A percentile compares a stretch with the other conserved stretches of the same genome.
These are phyloP conservation scores for Microchrysa polita DNA, from an alignment of 2,888 invertebrate genomes.

Conservation along the genomic window DNA sequence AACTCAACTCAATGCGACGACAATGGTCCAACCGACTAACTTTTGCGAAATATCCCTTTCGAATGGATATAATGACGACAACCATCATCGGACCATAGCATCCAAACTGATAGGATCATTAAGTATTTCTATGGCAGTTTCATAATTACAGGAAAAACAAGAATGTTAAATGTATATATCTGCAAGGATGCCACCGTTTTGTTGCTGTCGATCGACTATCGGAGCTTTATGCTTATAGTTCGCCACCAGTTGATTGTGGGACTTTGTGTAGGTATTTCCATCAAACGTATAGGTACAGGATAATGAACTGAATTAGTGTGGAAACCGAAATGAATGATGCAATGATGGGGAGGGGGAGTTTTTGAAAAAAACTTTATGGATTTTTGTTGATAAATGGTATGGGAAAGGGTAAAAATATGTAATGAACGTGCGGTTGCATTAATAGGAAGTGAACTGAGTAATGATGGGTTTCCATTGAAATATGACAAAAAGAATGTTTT, in stretches of 20 bases:
- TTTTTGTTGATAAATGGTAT: background rate
- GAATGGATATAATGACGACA: background rate
- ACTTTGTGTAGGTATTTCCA: background rate
- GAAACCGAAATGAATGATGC: background rate
- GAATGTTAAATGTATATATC: background rate
- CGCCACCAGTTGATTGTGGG: constrained; percentile 7
- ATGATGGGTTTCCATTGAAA: background rate
- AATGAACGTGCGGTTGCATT: background rate
- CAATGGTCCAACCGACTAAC: background rate
- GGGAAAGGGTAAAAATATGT: background rate
- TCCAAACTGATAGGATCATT: constrained; percentile 10
- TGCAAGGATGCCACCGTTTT: background rate
- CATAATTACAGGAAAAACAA: constrained; percentile 12
- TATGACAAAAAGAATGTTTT: too few species aligned
- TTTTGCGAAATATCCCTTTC: background rate
- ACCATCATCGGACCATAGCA: background rate
- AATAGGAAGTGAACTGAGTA: background rate
- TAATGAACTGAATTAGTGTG: constrained; percentile 8
- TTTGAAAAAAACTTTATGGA: background rate
- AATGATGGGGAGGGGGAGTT: too few species aligned
- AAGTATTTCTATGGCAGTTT: constrained; percentile 8
- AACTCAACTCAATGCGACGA: too few species aligned
- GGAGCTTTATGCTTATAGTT: background rate
- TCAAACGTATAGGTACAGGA: background rate
- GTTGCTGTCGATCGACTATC: background rate